These are phyloP conservation scores for Eupithecia inturbata DNA, from an alignment of 2,888 invertebrate genomes.

Conservation along the genomic window DNA sequence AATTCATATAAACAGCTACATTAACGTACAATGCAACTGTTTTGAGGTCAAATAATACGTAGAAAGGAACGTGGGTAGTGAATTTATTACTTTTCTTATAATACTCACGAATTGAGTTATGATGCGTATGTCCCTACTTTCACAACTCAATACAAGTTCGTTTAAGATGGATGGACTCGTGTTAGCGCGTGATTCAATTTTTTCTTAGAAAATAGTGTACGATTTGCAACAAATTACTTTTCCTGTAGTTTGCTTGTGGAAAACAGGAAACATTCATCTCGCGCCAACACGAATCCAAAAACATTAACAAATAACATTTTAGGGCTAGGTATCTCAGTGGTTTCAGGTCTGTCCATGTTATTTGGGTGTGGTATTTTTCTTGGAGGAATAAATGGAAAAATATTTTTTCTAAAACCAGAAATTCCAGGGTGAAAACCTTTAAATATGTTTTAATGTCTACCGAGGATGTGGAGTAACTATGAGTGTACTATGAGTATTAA, in stretches of 20 bases:
- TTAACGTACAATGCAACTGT: slow-evolving; percentile 6
- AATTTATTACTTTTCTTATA: slow-evolving; percentile 24
- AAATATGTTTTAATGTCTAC: background rate
- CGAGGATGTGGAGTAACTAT: background rate
- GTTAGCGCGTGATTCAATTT: too few species aligned
- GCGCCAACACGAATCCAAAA: background rate
- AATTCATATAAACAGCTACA: background rate
- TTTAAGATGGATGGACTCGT: background rate
- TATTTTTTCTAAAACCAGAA: background rate
- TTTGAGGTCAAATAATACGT: slow-evolving; percentile 28
- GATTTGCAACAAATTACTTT: too few species aligned
- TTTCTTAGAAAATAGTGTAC: background rate
- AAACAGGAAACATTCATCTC: too few species aligned
- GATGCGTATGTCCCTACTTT: background rate
- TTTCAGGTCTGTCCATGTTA: background rate
- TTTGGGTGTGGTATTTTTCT: background rate
- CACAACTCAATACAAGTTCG: background rate
- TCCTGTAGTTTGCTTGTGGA: too few species aligned
- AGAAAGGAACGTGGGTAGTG: slow-evolving; percentile 29
- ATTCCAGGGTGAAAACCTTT: background rate
- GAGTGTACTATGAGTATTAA: background rate
- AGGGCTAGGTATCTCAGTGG: background rate
- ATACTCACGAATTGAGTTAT: slow-evolving; percentile 8
- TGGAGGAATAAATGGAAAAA: background rate
- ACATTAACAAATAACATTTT: background rate